Conservation (phyloP, 2,888 invertebrate species). For the Myopa testacea region DNA sequence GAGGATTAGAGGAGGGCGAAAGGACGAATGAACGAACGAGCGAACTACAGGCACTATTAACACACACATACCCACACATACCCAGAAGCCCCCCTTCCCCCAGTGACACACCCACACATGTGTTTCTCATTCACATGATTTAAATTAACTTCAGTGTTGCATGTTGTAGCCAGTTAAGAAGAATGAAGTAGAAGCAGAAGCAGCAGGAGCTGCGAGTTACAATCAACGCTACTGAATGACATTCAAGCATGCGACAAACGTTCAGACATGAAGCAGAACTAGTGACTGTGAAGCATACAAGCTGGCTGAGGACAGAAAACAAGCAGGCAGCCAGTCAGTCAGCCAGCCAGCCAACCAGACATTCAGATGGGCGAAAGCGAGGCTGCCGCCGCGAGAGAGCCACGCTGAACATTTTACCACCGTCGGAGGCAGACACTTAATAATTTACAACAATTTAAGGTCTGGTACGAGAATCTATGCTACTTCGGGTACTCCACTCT, state of each 20-base stretch:
- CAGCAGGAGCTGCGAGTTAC: background rate
- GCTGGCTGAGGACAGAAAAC: no score
- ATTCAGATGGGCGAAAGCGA: no score
- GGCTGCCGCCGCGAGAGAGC: no score
- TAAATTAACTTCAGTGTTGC: conserved; percentile 30
- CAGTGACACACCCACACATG: background rate
- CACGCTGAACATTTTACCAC: no score
- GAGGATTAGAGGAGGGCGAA: background rate
- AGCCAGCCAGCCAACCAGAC: no score
- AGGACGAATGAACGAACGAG: background rate
- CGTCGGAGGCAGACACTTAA: background rate
- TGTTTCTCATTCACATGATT: conserved; percentile 5
- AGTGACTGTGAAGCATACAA: no score
- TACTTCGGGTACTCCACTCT: background rate
- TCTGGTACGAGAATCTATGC: background rate
- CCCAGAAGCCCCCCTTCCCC: background rate
- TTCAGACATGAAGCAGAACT: no score
- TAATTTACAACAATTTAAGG: conserved; percentile 7
- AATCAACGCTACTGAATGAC: no score
- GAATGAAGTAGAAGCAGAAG: background rate
- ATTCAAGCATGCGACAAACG: no score
- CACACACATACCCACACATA: conserved; percentile 17
- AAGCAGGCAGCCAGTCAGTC: no score
- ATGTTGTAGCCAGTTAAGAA: background rate
- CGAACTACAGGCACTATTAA: background rate